phyloP scores from a whole-genome alignment of 2,888 invertebrate genomes.

The Diaperis boleti region DNA sequence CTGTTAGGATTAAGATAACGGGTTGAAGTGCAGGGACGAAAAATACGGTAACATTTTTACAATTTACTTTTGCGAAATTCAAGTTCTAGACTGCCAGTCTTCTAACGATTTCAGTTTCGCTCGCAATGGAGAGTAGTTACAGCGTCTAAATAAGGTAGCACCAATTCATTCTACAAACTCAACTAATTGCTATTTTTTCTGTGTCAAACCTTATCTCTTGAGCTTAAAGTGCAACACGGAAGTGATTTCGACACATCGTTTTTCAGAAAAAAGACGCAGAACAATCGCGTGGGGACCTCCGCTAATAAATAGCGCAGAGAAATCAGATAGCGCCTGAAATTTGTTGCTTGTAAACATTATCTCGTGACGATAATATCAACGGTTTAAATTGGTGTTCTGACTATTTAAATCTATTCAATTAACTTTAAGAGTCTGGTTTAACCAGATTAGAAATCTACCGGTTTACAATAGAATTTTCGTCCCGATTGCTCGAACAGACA shows the following conservation, averaged over 20 bases:
- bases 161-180: too few relatives aligned
- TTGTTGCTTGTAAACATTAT: conserved; percentile 54
- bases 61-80: too few relatives aligned
- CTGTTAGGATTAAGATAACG: background rate
- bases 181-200: too few relatives aligned
- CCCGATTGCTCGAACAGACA: conserved; percentile 20
- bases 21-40: conserved; percentile 8
- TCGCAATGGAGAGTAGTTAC: too few relatives aligned
- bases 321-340: conserved; percentile 52
- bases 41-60: too few relatives aligned
- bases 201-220: too few relatives aligned
- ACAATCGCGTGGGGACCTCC: conserved; percentile 47
- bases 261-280: conserved; percentile 45
- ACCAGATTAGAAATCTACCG: conserved; percentile 38
- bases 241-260: conserved; percentile 11
- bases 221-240: too few relatives aligned
- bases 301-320: conserved; percentile 48
- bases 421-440: conserved; percentile 36
- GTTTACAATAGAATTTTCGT: conserved; percentile 36
- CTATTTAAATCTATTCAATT: conserved; percentile 41
- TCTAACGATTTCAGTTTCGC: too few relatives aligned
- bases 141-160: too few relatives aligned
- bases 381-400: conserved; percentile 38
- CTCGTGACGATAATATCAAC: conserved; percentile 38
- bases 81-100: too few relatives aligned